Conservation (phyloP, 2,113 vertebrate genomes). For the Polypterus senegalus region DNA sequence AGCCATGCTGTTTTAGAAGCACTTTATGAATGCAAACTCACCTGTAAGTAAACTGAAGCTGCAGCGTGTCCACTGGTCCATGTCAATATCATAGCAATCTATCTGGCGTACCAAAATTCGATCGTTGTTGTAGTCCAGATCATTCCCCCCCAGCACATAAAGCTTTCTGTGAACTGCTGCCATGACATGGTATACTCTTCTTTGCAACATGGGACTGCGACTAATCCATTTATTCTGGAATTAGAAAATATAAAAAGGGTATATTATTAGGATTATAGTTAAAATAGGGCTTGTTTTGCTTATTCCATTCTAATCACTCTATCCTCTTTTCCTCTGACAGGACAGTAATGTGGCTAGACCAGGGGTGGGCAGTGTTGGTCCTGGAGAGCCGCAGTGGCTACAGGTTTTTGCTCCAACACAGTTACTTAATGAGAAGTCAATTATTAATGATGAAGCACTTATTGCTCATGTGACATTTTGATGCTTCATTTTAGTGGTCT, state of each 20-base stretch:
- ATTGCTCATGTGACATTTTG: too few species aligned
- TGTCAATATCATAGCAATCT: slow-evolving; percentile 81
- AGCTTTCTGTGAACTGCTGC: slow-evolving; percentile 80
- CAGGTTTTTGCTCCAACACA: too few species aligned
- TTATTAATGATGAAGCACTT: too few species aligned
- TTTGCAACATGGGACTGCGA: slow-evolving; percentile 86
- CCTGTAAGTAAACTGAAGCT: slow-evolving; percentile 85
- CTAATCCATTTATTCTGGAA: slow-evolving; percentile 81
- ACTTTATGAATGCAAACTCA: slow-evolving; percentile 24
- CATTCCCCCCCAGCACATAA: slow-evolving; percentile 86
- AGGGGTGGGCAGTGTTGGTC: too few species aligned
- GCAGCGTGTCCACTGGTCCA: slow-evolving; percentile 89
- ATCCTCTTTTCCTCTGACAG: too few species aligned
- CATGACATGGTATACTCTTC: slow-evolving; percentile 94
- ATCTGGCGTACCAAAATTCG: slow-evolving; percentile 89
- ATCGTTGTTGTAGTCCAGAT: slow-evolving; percentile 93
- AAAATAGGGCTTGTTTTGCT: too few species aligned
- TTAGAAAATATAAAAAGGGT: neutral
- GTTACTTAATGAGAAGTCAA: too few species aligned
- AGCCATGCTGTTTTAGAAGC: neutral
- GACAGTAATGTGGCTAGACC: too few species aligned
- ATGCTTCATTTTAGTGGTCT: too few species aligned
- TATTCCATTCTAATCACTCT: too few species aligned
- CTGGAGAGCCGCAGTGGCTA: too few species aligned
- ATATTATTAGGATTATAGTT: too few species aligned